These are phyloP conservation scores for Petromus typicus DNA, from an alignment of 2,113 vertebrate genomes.

Conservation along the genomic window DNA sequence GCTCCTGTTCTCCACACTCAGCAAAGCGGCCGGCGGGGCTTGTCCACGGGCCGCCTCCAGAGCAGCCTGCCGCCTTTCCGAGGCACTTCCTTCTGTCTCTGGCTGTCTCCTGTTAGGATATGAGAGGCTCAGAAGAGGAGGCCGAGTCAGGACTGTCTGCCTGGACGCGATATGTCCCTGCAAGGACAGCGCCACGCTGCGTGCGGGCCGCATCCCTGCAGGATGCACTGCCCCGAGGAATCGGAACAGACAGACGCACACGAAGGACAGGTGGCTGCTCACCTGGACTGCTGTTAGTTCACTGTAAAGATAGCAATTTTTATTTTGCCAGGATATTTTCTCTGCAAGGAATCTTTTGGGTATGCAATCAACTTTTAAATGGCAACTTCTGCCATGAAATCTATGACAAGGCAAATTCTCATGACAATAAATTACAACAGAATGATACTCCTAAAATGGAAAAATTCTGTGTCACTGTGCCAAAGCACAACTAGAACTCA, in stretches of 20 bases:
- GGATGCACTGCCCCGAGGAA: not conserved
- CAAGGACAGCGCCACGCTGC: fast-evolving
- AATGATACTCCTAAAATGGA: not conserved
- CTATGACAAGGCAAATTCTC: not conserved
- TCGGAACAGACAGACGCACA: not conserved
- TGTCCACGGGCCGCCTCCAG: too few relatives aligned
- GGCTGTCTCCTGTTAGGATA: not conserved
- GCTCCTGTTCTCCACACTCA: too few relatives aligned
- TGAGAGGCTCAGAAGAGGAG: not conserved
- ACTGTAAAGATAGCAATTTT: not conserved
- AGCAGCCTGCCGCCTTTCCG: too few relatives aligned
- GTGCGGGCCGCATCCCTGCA: not conserved
- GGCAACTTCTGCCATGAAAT: not conserved
- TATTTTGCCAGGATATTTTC: not conserved
- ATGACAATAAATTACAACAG: not conserved
- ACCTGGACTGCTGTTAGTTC: not conserved
- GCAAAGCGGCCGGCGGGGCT: fast-evolving
- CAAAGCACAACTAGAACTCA: not conserved
- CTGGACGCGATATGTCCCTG: not conserved
- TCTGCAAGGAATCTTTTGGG: not conserved
- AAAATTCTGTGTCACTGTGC: not conserved
- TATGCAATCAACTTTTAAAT: not conserved
- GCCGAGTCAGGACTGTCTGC: too few relatives aligned
- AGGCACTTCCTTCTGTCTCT: too few relatives aligned
- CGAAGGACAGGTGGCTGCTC: not conserved